Conservation (phyloP, 2,113 vertebrate species). For the Garra rufa region DNA sequence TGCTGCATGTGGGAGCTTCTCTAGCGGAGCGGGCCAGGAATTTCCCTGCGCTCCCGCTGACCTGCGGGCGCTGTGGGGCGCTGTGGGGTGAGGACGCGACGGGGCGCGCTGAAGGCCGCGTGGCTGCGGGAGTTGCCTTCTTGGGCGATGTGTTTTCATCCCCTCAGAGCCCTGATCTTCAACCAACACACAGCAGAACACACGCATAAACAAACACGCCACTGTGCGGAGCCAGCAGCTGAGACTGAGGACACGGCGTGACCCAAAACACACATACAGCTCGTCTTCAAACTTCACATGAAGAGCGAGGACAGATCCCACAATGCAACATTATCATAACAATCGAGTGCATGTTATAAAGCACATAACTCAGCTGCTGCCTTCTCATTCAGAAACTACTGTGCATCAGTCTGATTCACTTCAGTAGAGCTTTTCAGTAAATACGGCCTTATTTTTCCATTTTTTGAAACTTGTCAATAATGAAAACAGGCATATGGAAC, state of each 20-base stretch:
- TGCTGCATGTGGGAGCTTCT: constrained; percentile 63
- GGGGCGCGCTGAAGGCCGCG: constrained; percentile 62
- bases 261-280: constrained; percentile 14
- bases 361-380: background rate
- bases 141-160: background rate
- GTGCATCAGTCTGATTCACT: background rate
- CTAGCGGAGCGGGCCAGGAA: constrained; percentile 70
- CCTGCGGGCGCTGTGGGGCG: constrained; percentile 45
- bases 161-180: background rate
- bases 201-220: background rate
- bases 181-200: constrained; percentile 13
- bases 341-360: background rate
- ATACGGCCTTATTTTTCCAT: background rate
- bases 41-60: constrained; percentile 67
- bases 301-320: background rate
- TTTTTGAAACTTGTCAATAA: background rate
- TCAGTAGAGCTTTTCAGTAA: background rate
- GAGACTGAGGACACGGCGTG: background rate
- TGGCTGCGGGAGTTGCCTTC: constrained; percentile 32
- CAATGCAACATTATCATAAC: background rate
- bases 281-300: background rate
- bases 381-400: background rate
- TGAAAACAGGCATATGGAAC: background rate
- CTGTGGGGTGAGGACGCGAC: constrained; percentile 65
- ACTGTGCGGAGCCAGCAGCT: background rate